Evolutionary conservation across 2,888 invertebrate genomes (phyloP).

Genomic region (Archips crataeganus): DNA sequence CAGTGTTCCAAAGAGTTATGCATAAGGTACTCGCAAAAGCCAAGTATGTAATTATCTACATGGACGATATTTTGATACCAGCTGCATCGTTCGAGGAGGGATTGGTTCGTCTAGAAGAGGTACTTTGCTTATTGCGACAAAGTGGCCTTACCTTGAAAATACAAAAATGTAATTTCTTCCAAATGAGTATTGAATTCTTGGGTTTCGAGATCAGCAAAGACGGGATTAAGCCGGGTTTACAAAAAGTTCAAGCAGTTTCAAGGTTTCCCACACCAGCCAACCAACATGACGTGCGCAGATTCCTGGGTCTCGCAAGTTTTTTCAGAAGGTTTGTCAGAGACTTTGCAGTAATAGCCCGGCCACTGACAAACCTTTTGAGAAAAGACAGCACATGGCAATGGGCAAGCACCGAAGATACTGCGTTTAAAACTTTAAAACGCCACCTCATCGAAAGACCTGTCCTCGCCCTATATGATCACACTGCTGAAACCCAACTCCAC

Average conservation of each 20-base stretch:
- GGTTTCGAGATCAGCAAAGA: neutral
- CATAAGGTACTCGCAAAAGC: slow-evolving; percentile 6
- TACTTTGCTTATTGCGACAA: neutral
- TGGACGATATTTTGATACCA: neutral
- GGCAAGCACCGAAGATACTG: too few relatives aligned
- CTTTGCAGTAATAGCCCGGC: neutral
- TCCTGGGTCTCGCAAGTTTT: slow-evolving; percentile 1
- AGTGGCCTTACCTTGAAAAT: neutral
- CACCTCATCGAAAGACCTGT: too few relatives aligned
- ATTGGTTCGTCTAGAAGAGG: neutral
- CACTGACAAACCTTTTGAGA: slow-evolving; percentile 2
- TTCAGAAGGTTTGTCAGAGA: slow-evolving; percentile 3
- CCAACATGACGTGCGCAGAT: neutral
- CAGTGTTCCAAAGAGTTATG: slow-evolving; percentile 43
- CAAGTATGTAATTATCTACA: neutral
- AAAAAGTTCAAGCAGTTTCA: too few relatives aligned
- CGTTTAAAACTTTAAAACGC: too few relatives aligned
- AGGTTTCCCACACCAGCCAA: too few relatives aligned
- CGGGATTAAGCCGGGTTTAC: too few relatives aligned
- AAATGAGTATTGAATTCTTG: neutral
- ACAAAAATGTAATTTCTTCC: neutral
- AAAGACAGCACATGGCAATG: too few relatives aligned
- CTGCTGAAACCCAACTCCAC: slow-evolving; percentile 47
- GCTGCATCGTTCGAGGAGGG: neutral
- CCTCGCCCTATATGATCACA: too few relatives aligned